Conservation (phyloP, 2,888 invertebrate genomes). For the Clanis bilineata region DNA sequence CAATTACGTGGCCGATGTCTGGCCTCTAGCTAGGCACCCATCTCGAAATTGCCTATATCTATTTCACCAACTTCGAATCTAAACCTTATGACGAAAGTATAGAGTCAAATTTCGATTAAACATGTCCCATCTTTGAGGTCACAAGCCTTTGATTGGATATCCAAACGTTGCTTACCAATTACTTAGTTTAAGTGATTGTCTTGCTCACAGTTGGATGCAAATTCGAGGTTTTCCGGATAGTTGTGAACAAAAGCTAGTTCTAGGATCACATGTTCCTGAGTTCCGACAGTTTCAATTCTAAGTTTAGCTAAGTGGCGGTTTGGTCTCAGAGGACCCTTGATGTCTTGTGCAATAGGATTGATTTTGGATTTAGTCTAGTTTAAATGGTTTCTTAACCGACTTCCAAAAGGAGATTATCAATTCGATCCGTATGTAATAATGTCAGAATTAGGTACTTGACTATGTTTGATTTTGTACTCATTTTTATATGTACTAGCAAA, state of each 20-base stretch:
- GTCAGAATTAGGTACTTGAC: too few species aligned
- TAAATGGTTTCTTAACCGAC: too few species aligned
- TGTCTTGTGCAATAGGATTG: not conserved
- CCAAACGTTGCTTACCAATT: slow-evolving; percentile 71
- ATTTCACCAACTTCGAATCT: slow-evolving; percentile 32
- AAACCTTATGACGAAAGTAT: slow-evolving; percentile 24
- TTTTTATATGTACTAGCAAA: too few species aligned
- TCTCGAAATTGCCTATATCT: slow-evolving; percentile 63
- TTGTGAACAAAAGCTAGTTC: slow-evolving; percentile 5
- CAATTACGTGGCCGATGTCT: slow-evolving; percentile 72
- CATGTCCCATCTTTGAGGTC: slow-evolving; percentile 42
- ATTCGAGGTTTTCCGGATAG: slow-evolving; percentile 26
- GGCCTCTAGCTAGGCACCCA: slow-evolving; percentile 57
- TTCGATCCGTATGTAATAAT: too few species aligned
- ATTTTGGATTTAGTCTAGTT: not conserved
- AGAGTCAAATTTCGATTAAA: slow-evolving; percentile 35
- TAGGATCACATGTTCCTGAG: not conserved
- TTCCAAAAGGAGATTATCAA: too few species aligned
- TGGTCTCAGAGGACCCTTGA: not conserved
- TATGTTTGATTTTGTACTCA: too few species aligned
- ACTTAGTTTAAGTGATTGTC: slow-evolving; percentile 77
- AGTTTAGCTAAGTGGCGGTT: not conserved
- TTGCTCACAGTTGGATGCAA: slow-evolving; percentile 48
- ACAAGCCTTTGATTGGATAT: slow-evolving; percentile 69
- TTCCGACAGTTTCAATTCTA: not conserved